Conservation (phyloP, 1,140 invertebrate species). For the Saxidomus purpurata region DNA sequence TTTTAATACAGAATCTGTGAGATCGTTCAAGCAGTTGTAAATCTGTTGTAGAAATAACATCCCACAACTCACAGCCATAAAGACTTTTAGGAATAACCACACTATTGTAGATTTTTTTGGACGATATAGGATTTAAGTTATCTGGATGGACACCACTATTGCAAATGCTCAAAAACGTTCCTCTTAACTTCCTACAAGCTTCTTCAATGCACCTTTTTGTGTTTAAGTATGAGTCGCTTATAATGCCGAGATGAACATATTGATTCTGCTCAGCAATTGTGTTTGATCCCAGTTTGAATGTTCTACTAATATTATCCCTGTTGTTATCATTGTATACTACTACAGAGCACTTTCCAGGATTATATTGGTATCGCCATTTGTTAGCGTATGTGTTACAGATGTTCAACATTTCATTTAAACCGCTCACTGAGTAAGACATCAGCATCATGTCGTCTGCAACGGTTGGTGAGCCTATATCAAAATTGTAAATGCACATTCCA, state of each 20-base stretch:
- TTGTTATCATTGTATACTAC: conserved; percentile 12
- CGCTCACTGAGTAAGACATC: conserved; percentile 7
- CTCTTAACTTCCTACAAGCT: not conserved
- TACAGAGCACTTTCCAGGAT: conserved; percentile 9
- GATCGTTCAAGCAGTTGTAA: not conserved
- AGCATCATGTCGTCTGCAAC: conserved; percentile 17
- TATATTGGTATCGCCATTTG: conserved; percentile 32
- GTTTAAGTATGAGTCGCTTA: no score
- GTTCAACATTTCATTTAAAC: conserved; percentile 16
- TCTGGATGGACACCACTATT: conserved; percentile 1
- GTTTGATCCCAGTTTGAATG: conserved; percentile 6
- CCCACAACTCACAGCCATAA: not conserved
- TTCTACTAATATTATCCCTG: conserved; percentile 11
- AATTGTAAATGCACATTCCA: conserved; percentile 24
- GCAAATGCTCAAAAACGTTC: not conserved
- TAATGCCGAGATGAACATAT: no score
- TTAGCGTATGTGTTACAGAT: conserved; percentile 5
- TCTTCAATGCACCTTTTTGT: not conserved
- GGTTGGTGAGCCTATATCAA: not conserved
- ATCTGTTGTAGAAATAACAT: not conserved
- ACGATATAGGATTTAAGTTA: not conserved
- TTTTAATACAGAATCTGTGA: not conserved
- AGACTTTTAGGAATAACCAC: not conserved
- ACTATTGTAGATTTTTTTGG: not conserved
- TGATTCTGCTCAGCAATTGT: conserved; percentile 4